phyloP scores from a whole-genome alignment of 2,888 invertebrate genomes.

The Biston betularia region DNA sequence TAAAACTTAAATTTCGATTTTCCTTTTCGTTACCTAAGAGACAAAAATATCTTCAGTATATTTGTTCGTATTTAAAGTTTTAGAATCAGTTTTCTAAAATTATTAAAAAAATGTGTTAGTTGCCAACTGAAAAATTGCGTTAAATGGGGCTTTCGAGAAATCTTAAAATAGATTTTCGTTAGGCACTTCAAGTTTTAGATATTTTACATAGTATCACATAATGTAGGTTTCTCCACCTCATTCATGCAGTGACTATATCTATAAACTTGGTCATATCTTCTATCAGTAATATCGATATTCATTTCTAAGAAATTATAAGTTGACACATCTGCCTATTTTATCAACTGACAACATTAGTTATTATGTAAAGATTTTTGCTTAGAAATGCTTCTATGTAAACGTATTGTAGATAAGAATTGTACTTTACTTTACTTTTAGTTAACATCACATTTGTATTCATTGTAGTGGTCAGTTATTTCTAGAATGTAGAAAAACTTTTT shows the following conservation, averaged over 20 bases:
- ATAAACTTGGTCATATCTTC: background rate
- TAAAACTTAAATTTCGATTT: too few species aligned
- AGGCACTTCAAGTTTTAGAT: background rate
- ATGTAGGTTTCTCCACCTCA: background rate
- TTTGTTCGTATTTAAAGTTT: too few species aligned
- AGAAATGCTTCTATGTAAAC: constrained; percentile 18
- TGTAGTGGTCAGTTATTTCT: background rate
- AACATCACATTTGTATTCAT: background rate
- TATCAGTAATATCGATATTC: background rate
- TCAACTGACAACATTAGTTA: constrained; percentile 4
- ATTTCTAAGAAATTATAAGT: constrained; percentile 3
- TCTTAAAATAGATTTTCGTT: too few species aligned
- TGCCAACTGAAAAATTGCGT: too few species aligned
- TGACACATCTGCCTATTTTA: constrained; percentile 1
- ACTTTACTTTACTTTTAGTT: constrained; percentile 1
- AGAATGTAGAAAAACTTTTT: too few species aligned
- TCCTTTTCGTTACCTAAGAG: too few species aligned
- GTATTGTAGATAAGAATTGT: constrained; percentile 14
- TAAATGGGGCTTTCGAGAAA: too few species aligned
- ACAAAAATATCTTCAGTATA: too few species aligned
- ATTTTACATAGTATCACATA: background rate
- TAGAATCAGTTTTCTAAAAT: too few species aligned
- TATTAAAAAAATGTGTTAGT: too few species aligned
- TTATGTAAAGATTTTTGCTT: constrained; percentile 8
- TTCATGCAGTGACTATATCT: background rate